Conservation (phyloP, 2,113 vertebrate genomes). For the Lampris incognitus region DNA sequence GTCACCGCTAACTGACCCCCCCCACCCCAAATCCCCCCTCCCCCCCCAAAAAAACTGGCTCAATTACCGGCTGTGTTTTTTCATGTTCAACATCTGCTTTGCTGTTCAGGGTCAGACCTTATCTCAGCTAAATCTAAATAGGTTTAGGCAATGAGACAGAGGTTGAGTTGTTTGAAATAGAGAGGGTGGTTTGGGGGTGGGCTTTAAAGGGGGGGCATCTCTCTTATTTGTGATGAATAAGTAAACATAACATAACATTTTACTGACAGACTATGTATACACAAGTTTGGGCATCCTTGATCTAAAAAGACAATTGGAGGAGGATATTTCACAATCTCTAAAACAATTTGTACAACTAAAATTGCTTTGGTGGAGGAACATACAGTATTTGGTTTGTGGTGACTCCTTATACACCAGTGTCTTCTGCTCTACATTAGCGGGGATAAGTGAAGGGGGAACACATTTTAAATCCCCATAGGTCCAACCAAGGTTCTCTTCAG, state of each 20-base stretch:
- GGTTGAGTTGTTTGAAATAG: slow-evolving; percentile 17
- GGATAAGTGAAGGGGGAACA: slow-evolving; percentile 9
- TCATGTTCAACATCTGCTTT: slow-evolving; percentile 72
- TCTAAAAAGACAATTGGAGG: no score
- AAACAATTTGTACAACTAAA: no score
- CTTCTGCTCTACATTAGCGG: slow-evolving; percentile 8
- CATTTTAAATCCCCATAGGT: slow-evolving; percentile 24
- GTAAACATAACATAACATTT: neutral
- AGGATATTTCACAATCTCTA: no score
- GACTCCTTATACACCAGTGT: slow-evolving; percentile 6
- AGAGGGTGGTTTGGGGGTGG: neutral
- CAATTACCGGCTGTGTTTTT: slow-evolving; percentile 52
- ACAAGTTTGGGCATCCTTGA: no score
- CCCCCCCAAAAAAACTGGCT: slow-evolving; percentile 26
- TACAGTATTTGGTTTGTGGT: neutral
- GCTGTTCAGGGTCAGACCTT: slow-evolving; percentile 57
- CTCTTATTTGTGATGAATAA: neutral
- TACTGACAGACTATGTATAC: no score
- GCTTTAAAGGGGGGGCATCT: neutral
- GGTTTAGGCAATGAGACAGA: slow-evolving; percentile 10
- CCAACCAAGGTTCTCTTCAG: slow-evolving; percentile 6
- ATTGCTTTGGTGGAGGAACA: neutral
- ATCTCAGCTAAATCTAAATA: slow-evolving; percentile 58
- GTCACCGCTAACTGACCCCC: slow-evolving; percentile 31
- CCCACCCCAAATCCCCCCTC: slow-evolving; percentile 20